Percentiles rank a stretch among this genome's conserved stretches.
Conservation (phyloP, 1,140 invertebrate species). For the Eriocheir sinensis region DNA sequence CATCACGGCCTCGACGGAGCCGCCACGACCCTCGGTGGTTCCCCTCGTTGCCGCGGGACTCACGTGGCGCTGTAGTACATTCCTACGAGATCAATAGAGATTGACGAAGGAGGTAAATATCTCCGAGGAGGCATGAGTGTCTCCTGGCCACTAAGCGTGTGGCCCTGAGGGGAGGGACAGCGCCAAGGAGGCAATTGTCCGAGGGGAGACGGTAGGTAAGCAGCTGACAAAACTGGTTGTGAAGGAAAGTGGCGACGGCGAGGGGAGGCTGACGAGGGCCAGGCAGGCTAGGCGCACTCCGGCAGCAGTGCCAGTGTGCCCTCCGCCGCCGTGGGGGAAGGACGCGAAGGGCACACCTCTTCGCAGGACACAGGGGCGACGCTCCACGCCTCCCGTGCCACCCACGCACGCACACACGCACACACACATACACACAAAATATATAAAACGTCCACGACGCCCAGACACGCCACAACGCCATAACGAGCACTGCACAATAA, state of each 20-base stretch:
- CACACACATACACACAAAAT: too few species aligned
- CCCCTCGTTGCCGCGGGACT: conserved; percentile 17
- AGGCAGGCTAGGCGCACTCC: too few species aligned
- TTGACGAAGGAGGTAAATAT: conserved; percentile 51
- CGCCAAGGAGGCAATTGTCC: too few species aligned
- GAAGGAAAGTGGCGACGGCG: neutral
- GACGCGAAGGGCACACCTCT: neutral
- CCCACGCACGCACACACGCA: neutral
- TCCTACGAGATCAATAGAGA: conserved; percentile 62
- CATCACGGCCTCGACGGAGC: neutral
- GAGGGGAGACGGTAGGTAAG: neutral
- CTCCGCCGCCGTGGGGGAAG: neutral
- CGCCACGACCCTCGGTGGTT: conserved; percentile 28
- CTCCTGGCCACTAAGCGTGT: neutral
- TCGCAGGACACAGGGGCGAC: neutral
- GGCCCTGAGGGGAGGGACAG: neutral
- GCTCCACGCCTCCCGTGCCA: neutral
- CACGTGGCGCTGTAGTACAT: conserved; percentile 58
- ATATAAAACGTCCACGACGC: too few species aligned
- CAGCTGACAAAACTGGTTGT: neutral
- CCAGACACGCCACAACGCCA: neutral
- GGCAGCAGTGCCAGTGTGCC: neutral
- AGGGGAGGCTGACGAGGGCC: neutral
- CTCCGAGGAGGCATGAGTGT: neutral
- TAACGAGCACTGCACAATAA: neutral